Evolutionary conservation across 2,888 invertebrate genomes (phyloP).

Genomic region (Sphaerophoria taeniata): DNA sequence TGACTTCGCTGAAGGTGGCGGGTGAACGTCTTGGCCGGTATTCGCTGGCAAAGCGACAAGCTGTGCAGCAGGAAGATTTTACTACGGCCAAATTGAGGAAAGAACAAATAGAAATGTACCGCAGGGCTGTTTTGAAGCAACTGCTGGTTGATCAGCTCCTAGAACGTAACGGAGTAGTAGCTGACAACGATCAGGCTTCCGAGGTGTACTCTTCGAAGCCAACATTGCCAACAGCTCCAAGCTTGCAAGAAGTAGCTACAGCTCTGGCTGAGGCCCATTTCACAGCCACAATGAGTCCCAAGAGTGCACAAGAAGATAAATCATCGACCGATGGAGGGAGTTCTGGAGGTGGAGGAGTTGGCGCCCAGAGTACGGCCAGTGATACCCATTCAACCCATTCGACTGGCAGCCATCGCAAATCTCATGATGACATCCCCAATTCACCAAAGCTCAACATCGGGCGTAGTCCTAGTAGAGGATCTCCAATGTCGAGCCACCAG

Average conservation of each 20-base stretch:
- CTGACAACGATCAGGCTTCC: constrained; percentile 80
- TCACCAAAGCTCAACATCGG: constrained; percentile 80
- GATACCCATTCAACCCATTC: constrained; percentile 76
- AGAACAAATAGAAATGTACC: constrained; percentile 93
- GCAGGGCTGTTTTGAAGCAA: constrained; percentile 89
- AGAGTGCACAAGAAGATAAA: constrained; percentile 79
- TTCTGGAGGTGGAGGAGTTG: constrained; percentile 65
- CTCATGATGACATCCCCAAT: constrained; percentile 81
- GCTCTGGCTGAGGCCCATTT: constrained; percentile 80
- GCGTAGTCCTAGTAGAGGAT: constrained; percentile 82
- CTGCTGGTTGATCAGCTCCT: constrained; percentile 90
- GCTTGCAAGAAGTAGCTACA: constrained; percentile 82
- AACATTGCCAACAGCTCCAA: constrained; percentile 81
- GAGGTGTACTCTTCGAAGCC: constrained; percentile 82
- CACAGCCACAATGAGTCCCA: constrained; percentile 78
- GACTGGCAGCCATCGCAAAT: constrained; percentile 77
- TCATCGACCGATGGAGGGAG: constrained; percentile 79
- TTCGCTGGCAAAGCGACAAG: constrained; percentile 95
- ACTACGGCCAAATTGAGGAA: constrained; percentile 95
- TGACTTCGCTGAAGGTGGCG: constrained; percentile 91
- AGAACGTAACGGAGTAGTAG: constrained; percentile 87
- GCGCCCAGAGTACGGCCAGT: constrained; percentile 64
- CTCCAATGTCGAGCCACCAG: constrained; percentile 84
- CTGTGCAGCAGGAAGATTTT: constrained; percentile 96
- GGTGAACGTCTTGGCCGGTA: constrained; percentile 96